These are phyloP conservation scores for Gobius niger DNA, from an alignment of 2,113 vertebrate species.

Conservation along the genomic window DNA sequence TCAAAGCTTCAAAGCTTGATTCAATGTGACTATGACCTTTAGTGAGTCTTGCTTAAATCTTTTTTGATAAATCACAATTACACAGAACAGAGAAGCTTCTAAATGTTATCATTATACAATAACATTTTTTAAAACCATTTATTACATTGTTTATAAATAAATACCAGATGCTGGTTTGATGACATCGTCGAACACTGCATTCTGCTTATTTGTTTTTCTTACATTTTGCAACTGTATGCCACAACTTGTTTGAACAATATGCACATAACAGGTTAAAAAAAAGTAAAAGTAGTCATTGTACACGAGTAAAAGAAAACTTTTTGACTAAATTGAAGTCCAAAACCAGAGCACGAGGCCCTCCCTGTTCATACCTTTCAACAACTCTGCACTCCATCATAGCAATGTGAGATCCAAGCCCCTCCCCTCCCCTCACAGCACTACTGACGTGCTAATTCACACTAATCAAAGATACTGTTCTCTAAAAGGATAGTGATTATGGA, in stretches of 20 bases:
- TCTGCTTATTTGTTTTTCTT: neutral
- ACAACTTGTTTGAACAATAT: neutral
- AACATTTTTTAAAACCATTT: too few relatives aligned
- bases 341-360: conserved; percentile 25
- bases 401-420: conserved; percentile 39
- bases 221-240: neutral
- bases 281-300: conserved; percentile 3
- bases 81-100: neutral
- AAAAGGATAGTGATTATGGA: too few relatives aligned
- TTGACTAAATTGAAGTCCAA: conserved; percentile 16
- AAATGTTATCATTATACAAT: neutral
- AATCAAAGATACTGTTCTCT: conserved; percentile 7
- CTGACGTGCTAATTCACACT: conserved; percentile 1
- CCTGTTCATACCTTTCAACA: conserved; percentile 65
- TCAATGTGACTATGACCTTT: conserved; percentile 24
- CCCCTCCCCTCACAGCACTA: conserved; percentile 25
- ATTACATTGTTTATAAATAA: too few relatives aligned
- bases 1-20: neutral
- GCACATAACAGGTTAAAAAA: neutral
- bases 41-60: conserved; percentile 11
- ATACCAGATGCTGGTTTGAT: too few relatives aligned
- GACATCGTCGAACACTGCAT: neutral
- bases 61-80: neutral
- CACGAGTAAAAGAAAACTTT: conserved; percentile 21
- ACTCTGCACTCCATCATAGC: conserved; percentile 43